Evolutionary conservation across 2,888 invertebrate genomes (phyloP), one percentile per base, ranked within the genome.

Genomic region (Drosophila pseudotakahashii): DNA sequence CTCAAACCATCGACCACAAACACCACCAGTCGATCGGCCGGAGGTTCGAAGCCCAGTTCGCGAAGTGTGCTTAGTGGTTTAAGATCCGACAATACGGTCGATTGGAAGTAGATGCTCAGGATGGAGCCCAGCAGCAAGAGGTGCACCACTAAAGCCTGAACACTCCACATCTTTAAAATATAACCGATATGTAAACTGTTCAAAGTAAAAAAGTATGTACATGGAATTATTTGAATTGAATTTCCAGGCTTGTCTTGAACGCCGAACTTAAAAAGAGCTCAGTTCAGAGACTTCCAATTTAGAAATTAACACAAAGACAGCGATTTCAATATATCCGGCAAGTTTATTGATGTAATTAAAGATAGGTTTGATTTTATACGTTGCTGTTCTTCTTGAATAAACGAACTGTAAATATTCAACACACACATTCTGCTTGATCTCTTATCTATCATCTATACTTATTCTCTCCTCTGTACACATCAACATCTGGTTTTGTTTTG

Each of bases 1-100:
- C 99, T 93, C 54, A 99, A 92, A 0, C 99, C 99, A 93, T 99
- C 99, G 13, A 97, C 96, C 1, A 98, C 95, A 89, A 99, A 95
- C 0, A 99, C 93, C 14, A 98, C 96, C 7, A 99, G 92, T 67
- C 99, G 93, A 86, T 95, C 94, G 0, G 97, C 96, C 5, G 94
- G 84, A 4, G 90, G 76, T 6, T 64, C 44, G 11, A 78, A 26
- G 3, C 69, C 77, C 37, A 71, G 10, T 7, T 62, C 10, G 0
- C 58, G 66, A 19, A 78, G 32, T 5, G 68, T 58, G 1, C 4
- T n/a, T 45, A 79, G 77, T 0, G 90, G 89, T 3, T 73, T 59
- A n/a, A 90, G 53, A 11, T 78, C 81, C 19, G 94, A 94, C 19
- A 97, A 95, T 36, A 98, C 93, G 0, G 98, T 98, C 1, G 98